A percentile compares a stretch with the other conserved stretches of the same genome.
Conservation (phyloP, 1,140 invertebrate species). For the Protaetia brevitarsis region DNA sequence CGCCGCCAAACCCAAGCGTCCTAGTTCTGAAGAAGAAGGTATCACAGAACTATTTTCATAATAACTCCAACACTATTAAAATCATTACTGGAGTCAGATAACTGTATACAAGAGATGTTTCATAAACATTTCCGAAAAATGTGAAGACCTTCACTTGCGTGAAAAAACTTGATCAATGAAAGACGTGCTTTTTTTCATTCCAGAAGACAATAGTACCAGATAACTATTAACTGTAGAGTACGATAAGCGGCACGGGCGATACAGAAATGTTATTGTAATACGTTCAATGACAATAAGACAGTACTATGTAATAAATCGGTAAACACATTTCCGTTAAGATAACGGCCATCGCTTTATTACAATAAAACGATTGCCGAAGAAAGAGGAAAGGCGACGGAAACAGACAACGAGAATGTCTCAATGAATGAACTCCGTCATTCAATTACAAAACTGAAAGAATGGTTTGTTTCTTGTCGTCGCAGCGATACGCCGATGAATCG, state of each 20-base stretch:
- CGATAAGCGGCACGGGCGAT: not conserved
- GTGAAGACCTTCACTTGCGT: no score
- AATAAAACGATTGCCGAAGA: not conserved
- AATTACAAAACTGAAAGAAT: conserved; percentile 13
- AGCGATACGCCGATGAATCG: not conserved
- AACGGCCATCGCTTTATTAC: not conserved
- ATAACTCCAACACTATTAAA: no score
- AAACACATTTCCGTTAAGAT: not conserved
- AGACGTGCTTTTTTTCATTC: not conserved
- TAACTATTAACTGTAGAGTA: not conserved
- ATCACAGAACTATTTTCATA: no score
- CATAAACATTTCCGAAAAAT: no score
- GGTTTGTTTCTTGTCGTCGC: not conserved
- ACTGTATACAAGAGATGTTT: no score
- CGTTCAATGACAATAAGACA: not conserved
- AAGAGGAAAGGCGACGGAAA: conserved; percentile 1
- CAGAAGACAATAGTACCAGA: not conserved
- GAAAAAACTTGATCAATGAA: not conserved
- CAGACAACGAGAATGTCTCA: not conserved
- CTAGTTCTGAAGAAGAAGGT: no score
- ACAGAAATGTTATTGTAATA: not conserved
- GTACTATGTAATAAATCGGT: not conserved
- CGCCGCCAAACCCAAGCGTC: no score
- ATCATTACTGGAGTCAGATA: no score
- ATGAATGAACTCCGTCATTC: conserved; percentile 16